These are phyloP conservation scores for Microctenopoma steveboyesi DNA, from an alignment of 2,797 vertebrate genomes.

Conservation along the genomic window DNA sequence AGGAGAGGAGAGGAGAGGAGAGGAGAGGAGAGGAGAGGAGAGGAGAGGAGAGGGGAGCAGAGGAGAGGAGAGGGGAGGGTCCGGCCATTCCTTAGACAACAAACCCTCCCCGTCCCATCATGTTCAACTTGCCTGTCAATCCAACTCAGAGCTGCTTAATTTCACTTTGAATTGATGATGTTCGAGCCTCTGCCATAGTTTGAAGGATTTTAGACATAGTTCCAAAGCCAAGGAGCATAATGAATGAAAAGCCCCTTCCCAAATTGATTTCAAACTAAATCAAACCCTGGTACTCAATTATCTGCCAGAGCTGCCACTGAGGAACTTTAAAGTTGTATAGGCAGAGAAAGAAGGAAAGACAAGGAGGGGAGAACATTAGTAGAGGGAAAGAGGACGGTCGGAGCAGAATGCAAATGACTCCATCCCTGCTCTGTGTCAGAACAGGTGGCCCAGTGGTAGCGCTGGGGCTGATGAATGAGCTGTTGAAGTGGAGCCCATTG, in stretches of 20 bases:
- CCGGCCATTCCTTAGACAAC: conserved; percentile 39
- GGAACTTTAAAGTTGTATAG: conserved; percentile 79
- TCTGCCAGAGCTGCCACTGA: conserved; percentile 76
- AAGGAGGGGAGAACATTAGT: conserved; percentile 36
- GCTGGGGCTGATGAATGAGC: conserved; percentile 80
- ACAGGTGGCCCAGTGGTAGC: conserved; percentile 81
- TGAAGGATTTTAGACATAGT: conserved; percentile 79
- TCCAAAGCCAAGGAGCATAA: conserved; percentile 81
- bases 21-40: conserved; percentile 7
- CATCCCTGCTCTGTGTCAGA: conserved; percentile 78
- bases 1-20: conserved; percentile 35
- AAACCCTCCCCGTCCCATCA: conserved; percentile 57
- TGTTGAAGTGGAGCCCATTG: conserved; percentile 81
- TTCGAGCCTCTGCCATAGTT: conserved; percentile 76
- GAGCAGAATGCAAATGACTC: conserved; percentile 79
- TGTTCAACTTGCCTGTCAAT: conserved; percentile 66
- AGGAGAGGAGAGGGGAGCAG: conserved; percentile 39
- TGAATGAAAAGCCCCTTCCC: conserved; percentile 84
- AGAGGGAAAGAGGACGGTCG: conserved; percentile 55
- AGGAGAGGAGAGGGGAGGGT: conserved; percentile 22
- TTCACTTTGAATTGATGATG: conserved; percentile 77
- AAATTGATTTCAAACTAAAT: conserved; percentile 85
- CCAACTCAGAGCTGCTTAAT: conserved; percentile 71
- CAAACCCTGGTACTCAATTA: conserved; percentile 83
- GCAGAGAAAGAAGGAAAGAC: conserved; percentile 49